Base-by-base conservation (phyloP, 1,140 invertebrate species). In the Bombus cullumanus region DNA sequence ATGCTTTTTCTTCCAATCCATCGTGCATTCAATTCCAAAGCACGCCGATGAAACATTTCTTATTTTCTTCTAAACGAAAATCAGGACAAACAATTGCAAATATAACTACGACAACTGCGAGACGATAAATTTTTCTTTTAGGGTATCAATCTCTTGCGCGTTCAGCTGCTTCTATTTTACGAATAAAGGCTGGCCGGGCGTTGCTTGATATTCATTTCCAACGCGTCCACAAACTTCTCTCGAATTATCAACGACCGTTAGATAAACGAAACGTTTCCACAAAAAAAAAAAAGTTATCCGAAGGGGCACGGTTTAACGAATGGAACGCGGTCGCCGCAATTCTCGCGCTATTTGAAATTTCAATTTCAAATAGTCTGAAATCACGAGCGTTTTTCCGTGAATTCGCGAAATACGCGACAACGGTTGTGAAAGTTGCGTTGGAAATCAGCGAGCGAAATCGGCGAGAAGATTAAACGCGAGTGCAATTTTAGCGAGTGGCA, bases 401-500 rank as follows among this genome's bases (percentile, higher is more conserved):
- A 31, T 31, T 31, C 12, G 62, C 12, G 15, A 66, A 66, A 66
- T 18, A 31, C 18, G 18, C 31, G 18, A 37, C 68, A 10, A 13
- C n/a, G 18, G 28, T 72, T 8, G 13, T 12, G 69, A 72, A 72
- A 53, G 47, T 53, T 53, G 47, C 18, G 47, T 53, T 53, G 47
- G 47, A 53, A 53, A 53, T 53, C 47, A 53, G 47, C 47, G 18
- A 53, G 18, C 1, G 37, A 77, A 34, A 34, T 39, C 28, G n/a
- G 28, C 8, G 25, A 6, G 22, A 59, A 37, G 64, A 83, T 64
- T 72, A 64, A 85, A 31, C n/a, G 64, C 77, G 84, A 12, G 47
- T 53, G 47, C 47, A 53, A 53, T 53, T 53, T 53, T 22, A 53
- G 47, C 41, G 39, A 69, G 78, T 82, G 25, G 31, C 47, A 37